Base-by-base conservation (phyloP, 2,113 vertebrate species). In the Ranitomeya variabilis region DNA sequence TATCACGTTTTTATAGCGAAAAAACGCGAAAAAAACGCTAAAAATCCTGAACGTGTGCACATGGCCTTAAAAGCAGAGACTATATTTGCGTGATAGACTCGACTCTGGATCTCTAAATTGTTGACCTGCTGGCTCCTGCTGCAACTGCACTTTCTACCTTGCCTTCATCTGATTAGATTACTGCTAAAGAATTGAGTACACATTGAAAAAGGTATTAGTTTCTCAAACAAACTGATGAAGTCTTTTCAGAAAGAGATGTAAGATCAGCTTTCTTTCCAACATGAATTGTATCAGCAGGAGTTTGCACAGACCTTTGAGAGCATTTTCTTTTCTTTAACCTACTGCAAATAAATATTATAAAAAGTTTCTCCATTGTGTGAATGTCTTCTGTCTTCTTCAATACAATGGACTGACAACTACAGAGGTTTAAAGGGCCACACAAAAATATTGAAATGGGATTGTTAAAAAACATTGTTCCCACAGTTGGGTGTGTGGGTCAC, bases 201-300 rank as follows among this genome's bases (percentile, higher is more conserved):
- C 52, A 80, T 26, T 73, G 10, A 5, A 73, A 23, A 73, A 10
- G 12, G 31, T 31, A 26, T 73, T 31, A 31, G 26, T 31, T 31
- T 73, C 69, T 31, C 69, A 73, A 31, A 73, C 31, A 73, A 73
- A 23, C 31, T 4, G 31, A 80, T 59, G 54, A 73, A 73, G 80
- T 21, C 31, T 67, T 66, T 66, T 83, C 26, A 83, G 18, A 51
- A 21, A 37, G 21, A 45, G 26, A 55, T 57, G 37, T 67, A 67
- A 51, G 19, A 66, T 80, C 37, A 80, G 60, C 57, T 66, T 83
- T 51, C 31, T 64, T 15, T 51, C 45, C 23, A 18, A 23, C 78
- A 57, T 80, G 78, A 80, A 59, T n/a, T 12, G 60, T 66, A 67
- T 64, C 60, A 83, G 80, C 80, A 21, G 80, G 60, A 14, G 60